Conservation (phyloP, 2,888 invertebrate species). For the Campoletis raptor region DNA sequence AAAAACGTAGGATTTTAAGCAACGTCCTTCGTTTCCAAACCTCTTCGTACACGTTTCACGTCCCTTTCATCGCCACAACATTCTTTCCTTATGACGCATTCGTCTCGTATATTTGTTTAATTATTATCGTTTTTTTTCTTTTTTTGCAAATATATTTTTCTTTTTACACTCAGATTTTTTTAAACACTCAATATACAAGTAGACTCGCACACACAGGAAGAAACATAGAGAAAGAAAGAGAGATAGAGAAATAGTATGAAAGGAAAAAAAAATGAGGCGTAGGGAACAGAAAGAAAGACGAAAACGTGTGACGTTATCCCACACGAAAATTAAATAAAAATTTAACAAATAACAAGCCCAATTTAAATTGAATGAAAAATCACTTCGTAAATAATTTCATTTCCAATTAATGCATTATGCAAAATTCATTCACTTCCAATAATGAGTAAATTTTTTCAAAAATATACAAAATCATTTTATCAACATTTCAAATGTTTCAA, state of each 20-base stretch:
- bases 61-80: conserved; percentile 42
- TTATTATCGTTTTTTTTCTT: conserved; percentile 52
- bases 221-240: conserved; percentile 68
- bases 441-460: background rate
- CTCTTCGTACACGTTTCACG: conserved; percentile 52
- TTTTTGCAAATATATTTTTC: conserved; percentile 48
- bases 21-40: conserved; percentile 74
- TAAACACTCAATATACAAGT: conserved; percentile 39
- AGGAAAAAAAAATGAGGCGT: conserved; percentile 65
- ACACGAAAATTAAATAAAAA: conserved; percentile 16
- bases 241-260: conserved; percentile 68
- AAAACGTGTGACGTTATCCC: conserved; percentile 49
- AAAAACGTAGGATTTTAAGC: conserved; percentile 75
- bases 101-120: conserved; percentile 42
- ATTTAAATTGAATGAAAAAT: background rate
- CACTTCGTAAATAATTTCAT: background rate
- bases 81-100: conserved; percentile 53
- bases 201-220: conserved; percentile 71
- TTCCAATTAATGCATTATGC: background rate
- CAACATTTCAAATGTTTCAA: background rate
- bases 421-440: background rate
- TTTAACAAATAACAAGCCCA: background rate
- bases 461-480: background rate
- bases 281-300: conserved; percentile 55
- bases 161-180: conserved; percentile 22